Conservation (phyloP, 2,888 invertebrate genomes). For the Agrochola lota region DNA sequence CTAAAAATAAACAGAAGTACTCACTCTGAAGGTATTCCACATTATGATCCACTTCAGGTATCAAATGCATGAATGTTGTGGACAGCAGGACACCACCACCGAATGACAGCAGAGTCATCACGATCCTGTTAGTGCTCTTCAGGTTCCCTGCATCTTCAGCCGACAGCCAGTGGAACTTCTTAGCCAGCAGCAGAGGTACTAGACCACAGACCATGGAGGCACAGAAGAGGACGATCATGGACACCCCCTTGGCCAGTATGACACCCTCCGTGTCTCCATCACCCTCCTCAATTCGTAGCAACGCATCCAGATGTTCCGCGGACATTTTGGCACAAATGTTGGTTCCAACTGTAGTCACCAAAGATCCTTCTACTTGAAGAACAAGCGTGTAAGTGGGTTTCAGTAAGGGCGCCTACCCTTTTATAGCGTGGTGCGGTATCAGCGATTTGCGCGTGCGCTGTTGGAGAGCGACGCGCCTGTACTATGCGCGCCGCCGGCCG, state of each 20-base stretch:
- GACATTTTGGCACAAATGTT: constrained; percentile 69
- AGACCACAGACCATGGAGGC: constrained; percentile 94
- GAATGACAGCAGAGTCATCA: constrained; percentile 93
- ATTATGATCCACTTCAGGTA: constrained; percentile 94
- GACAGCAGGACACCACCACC: constrained; percentile 96
- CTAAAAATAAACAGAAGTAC: constrained; percentile 65
- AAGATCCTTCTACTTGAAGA: constrained; percentile 52
- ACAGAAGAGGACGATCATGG: constrained; percentile 94
- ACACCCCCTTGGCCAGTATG: constrained; percentile 93
- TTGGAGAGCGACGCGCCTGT: constrained; percentile 78
- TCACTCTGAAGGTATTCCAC: constrained; percentile 91
- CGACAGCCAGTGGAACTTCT: constrained; percentile 91
- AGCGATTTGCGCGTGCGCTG: constrained; percentile 84
- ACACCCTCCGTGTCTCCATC: constrained; percentile 84
- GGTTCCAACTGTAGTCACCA: constrained; percentile 26
- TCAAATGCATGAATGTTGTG: constrained; percentile 95
- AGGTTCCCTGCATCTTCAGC: constrained; percentile 86
- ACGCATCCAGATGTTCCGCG: constrained; percentile 63
- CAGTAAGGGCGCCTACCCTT: constrained; percentile 76
- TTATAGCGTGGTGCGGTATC: constrained; percentile 82
- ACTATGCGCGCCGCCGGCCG: constrained; percentile 78
- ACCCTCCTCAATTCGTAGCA: constrained; percentile 66
- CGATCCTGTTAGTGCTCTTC: constrained; percentile 87
- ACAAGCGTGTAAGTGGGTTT: constrained; percentile 70
- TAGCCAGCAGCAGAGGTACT: constrained; percentile 93